These are phyloP conservation scores for Diogma glabrata DNA, from an alignment of 2,888 invertebrate species.

Conservation along the genomic window DNA sequence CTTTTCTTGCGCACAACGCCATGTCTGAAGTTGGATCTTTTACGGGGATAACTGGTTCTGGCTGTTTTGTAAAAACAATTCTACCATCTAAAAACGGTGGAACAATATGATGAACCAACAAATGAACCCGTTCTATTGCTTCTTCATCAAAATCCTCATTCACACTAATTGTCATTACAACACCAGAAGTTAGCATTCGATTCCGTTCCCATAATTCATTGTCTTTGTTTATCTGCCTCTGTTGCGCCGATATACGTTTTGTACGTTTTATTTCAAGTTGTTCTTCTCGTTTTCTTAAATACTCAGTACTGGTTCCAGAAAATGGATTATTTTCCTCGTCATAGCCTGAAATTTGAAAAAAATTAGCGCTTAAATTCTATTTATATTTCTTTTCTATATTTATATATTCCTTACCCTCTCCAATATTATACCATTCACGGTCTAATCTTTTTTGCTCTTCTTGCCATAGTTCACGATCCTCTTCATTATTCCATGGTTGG, in stretches of 20 bases:
- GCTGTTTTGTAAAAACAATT: conserved; percentile 98
- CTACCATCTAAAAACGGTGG: conserved; percentile 98
- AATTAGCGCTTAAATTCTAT: too few relatives aligned
- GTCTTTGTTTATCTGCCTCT: conserved; percentile 94
- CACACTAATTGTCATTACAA: conserved; percentile 77
- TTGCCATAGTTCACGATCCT: conserved; percentile 76
- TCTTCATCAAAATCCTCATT: conserved; percentile 95
- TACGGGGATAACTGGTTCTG: conserved; percentile 94
- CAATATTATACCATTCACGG: conserved; percentile 94
- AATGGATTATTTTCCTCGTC: conserved; percentile 91
- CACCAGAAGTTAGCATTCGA: conserved; percentile 91
- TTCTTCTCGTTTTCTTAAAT: conserved; percentile 85
- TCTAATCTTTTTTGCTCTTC: conserved; percentile 84
- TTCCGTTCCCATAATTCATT: conserved; percentile 99
- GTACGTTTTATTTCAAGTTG: conserved; percentile 82
- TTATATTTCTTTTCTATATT: too few relatives aligned
- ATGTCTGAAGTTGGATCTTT: conserved; percentile 95
- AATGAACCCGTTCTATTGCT: conserved; percentile 85
- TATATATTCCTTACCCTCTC: too few relatives aligned
- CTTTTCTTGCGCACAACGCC: conserved; percentile 91
- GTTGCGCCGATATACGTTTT: conserved; percentile 87
- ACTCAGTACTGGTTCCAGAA: conserved; percentile 77
- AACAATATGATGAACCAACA: conserved; percentile 94
- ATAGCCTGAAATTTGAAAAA: too few relatives aligned
- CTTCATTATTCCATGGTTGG: conserved; percentile 47